phyloP scores from a whole-genome alignment of 2,797 vertebrate genomes.

The Bovichtus variegatus region DNA sequence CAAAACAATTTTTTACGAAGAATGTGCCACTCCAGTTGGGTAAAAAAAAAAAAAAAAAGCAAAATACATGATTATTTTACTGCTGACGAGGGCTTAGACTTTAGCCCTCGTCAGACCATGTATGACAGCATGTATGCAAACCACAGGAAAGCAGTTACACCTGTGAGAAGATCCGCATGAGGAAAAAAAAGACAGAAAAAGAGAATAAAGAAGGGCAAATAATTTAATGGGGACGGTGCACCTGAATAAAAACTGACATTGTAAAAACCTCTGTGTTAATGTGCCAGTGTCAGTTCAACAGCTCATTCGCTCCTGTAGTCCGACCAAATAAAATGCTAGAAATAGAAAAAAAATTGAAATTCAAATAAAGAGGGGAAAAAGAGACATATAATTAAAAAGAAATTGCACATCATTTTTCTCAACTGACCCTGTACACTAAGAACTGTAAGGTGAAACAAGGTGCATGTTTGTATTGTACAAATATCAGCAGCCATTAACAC shows the following conservation, averaged over 20 bases:
- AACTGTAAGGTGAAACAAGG: not conserved
- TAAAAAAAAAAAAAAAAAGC: not conserved
- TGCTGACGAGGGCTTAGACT: not conserved
- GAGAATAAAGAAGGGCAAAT: not conserved
- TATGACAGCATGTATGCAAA: not conserved
- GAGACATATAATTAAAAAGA: not conserved
- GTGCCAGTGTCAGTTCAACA: not conserved
- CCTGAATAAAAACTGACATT: too few species aligned
- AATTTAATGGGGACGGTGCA: not conserved
- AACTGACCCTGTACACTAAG: not conserved
- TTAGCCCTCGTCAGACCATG: not conserved
- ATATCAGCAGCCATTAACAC: not conserved
- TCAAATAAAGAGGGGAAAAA: not conserved
- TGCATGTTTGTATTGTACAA: not conserved
- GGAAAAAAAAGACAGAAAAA: too few species aligned
- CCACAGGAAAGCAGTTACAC: not conserved
- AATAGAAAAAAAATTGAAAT: too few species aligned
- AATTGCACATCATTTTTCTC: not conserved
- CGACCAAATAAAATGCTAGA: not conserved
- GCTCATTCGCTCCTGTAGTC: accelerated
- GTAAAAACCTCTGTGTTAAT: too few species aligned
- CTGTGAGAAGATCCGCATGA: not conserved
- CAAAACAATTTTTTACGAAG: not conserved
- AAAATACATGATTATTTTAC: not conserved
- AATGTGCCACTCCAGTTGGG: not conserved